These are phyloP conservation scores for Drosophila atripex DNA, from an alignment of 2,888 invertebrate species.

Conservation along the genomic window DNA sequence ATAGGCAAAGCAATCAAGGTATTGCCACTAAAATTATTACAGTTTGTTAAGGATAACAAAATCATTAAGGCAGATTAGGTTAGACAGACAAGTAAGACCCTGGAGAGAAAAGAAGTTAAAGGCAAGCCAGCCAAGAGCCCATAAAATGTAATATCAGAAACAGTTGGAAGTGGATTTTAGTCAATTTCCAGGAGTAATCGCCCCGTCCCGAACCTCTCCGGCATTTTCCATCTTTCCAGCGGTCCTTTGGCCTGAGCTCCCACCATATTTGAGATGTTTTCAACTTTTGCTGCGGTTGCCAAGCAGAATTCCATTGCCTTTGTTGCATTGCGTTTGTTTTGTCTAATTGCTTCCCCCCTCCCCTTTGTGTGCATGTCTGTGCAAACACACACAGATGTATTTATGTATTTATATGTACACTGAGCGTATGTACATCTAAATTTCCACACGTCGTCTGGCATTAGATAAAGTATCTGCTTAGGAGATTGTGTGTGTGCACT, in stretches of 20 bases:
- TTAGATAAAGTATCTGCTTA: constrained; percentile 74
- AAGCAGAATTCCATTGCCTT: constrained; percentile 77
- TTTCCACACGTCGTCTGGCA: constrained; percentile 58
- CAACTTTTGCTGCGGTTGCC: constrained; percentile 75
- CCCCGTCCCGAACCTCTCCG: neutral
- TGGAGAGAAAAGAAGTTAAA: neutral
- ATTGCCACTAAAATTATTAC: too few relatives aligned
- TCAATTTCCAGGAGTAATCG: neutral
- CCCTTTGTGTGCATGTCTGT: constrained; percentile 5
- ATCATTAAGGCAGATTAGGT: neutral
- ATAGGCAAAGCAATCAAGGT: too few relatives aligned
- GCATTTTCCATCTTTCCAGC: constrained; percentile 25
- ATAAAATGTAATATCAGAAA: neutral
- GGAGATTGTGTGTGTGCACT: constrained; percentile 21
- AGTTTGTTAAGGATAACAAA: too few relatives aligned
- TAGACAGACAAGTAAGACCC: neutral
- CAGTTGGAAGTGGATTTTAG: neutral
- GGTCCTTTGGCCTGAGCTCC: constrained; percentile 37
- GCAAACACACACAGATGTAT: constrained; percentile 1
- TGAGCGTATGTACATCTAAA: constrained; percentile 39
- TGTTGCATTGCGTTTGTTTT: constrained; percentile 79
- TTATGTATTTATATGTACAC: neutral
- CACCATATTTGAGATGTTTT: constrained; percentile 75
- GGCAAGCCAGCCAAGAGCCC: neutral
- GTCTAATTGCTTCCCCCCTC: constrained; percentile 67